Evolutionary conservation across 2,113 vertebrate genomes (phyloP).

Genomic region (Percopsis transmontana): DNA sequence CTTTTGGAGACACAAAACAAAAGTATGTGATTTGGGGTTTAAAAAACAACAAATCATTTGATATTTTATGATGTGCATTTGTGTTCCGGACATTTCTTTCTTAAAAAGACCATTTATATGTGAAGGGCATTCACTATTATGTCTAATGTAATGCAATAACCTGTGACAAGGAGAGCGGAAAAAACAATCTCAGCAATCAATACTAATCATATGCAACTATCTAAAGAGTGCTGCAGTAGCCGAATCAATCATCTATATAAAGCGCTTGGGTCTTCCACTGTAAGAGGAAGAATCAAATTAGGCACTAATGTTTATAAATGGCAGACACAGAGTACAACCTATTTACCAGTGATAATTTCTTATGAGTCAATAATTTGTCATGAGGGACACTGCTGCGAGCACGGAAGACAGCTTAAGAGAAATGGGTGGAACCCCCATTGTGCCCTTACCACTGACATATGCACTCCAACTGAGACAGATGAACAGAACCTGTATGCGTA

Average conservation of each 20-base stretch:
- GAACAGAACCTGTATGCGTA: not conserved
- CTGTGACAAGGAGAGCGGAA: no score
- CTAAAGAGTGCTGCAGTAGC: no score
- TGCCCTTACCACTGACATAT: constrained; percentile 29
- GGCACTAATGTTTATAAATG: constrained; percentile 22
- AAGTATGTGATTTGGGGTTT: no score
- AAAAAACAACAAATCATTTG: no score
- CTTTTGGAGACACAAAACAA: no score
- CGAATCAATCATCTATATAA: not conserved
- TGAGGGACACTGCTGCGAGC: constrained; percentile 31
- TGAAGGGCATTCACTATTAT: no score
- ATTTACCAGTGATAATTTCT: constrained; percentile 34
- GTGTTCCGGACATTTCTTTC: no score
- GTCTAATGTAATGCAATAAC: no score
- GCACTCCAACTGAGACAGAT: constrained; percentile 13
- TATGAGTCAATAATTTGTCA: constrained; percentile 36
- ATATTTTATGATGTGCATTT: no score
- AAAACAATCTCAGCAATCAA: no score
- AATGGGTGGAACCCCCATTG: constrained; percentile 20
- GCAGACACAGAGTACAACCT: constrained; percentile 26
- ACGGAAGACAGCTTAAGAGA: constrained; percentile 37
- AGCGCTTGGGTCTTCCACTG: not conserved
- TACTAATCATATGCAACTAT: no score
- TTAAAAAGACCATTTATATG: no score
- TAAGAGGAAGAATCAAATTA: constrained; percentile 23